Percentiles rank a stretch among this genome's conserved stretches.
These are phyloP conservation scores for Apeira syringaria DNA, from an alignment of 2,888 invertebrate species.

Conservation along the genomic window DNA sequence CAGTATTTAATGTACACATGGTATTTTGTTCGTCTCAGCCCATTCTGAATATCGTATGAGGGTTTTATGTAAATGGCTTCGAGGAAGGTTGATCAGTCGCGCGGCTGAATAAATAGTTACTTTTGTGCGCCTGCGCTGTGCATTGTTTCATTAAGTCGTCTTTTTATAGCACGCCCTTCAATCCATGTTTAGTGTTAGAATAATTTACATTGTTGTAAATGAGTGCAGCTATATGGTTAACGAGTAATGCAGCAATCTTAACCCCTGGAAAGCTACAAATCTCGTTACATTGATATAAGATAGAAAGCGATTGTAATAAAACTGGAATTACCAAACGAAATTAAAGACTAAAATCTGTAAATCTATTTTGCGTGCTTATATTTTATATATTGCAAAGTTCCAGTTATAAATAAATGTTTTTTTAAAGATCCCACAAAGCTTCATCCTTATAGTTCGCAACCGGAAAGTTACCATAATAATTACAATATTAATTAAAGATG, in stretches of 20 bases:
- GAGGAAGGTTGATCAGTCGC: conserved; percentile 55
- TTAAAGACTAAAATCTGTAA: too few relatives aligned
- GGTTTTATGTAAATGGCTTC: conserved; percentile 53
- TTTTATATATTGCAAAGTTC: too few relatives aligned
- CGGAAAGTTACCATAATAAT: too few relatives aligned
- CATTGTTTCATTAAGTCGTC: conserved; percentile 36
- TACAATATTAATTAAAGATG: too few relatives aligned
- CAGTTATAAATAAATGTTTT: too few relatives aligned
- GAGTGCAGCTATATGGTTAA: neutral
- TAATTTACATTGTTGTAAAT: too few relatives aligned
- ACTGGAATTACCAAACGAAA: too few relatives aligned
- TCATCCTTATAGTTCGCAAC: too few relatives aligned
- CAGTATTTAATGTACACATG: conserved; percentile 30
- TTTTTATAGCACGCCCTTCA: conserved; percentile 21
- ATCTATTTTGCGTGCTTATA: too few relatives aligned
- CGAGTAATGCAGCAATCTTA: neutral
- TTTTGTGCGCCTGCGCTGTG: conserved; percentile 41
- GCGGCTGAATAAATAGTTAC: conserved; percentile 57
- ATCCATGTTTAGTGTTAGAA: neutral
- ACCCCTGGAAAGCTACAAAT: neutral
- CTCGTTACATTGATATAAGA: neutral
- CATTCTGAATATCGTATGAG: conserved; percentile 38
- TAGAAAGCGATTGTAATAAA: too few relatives aligned
- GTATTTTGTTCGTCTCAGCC: conserved; percentile 33
- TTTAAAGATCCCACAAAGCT: too few relatives aligned